Conservation (phyloP, 2,797 vertebrate genomes). For the Apodemus agrarius region DNA sequence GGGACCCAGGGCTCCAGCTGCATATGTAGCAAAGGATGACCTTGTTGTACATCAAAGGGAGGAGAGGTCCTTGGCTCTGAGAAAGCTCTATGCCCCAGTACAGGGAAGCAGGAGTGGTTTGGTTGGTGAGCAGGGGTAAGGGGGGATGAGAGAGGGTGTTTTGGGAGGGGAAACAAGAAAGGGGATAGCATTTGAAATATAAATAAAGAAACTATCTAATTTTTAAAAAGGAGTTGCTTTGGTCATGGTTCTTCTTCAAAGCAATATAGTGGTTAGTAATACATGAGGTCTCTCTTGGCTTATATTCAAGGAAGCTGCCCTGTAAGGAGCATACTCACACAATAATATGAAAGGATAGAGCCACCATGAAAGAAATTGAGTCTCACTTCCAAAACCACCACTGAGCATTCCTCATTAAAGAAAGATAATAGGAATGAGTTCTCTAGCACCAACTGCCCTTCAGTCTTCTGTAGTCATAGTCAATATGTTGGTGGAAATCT, state of each 20-base stretch:
- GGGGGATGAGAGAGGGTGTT: too few relatives aligned
- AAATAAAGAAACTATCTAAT: too few relatives aligned
- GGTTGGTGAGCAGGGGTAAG: too few relatives aligned
- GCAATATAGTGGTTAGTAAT: background rate
- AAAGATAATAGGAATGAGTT: background rate
- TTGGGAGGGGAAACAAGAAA: too few relatives aligned
- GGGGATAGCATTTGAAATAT: too few relatives aligned
- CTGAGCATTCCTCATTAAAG: background rate
- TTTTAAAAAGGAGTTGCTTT: background rate
- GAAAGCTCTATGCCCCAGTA: too few relatives aligned
- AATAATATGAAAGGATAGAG: accelerated
- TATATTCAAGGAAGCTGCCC: background rate
- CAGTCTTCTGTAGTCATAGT: background rate
- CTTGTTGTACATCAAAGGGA: too few relatives aligned
- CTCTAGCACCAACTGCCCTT: background rate
- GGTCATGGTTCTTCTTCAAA: background rate
- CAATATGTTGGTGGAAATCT: background rate
- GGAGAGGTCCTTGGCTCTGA: too few relatives aligned
- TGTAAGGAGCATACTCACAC: background rate
- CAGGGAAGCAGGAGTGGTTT: too few relatives aligned
- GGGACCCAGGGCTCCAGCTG: too few relatives aligned
- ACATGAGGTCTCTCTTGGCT: background rate
- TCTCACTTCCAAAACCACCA: background rate
- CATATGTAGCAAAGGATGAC: too few relatives aligned
- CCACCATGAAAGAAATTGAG: background rate